A percentile compares a stretch with the other conserved stretches of the same genome.
phyloP scores from a whole-genome alignment of 2,797 vertebrate species.

The Phrynocephalus forsythii region DNA sequence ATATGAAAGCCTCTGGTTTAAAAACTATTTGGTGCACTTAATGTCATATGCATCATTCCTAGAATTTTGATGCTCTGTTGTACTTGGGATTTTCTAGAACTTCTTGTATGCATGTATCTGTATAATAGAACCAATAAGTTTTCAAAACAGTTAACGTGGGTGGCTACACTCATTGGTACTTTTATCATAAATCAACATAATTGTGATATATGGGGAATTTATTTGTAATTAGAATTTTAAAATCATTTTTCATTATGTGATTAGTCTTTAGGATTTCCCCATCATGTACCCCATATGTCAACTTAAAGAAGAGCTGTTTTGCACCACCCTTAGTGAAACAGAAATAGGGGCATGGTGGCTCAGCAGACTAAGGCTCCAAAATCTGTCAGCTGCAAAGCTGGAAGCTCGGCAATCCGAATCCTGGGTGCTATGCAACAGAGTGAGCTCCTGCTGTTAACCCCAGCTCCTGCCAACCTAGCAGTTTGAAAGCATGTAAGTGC shows the following conservation, averaged over 20 bases:
- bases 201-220: background rate
- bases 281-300: background rate
- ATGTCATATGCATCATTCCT: slow-evolving; percentile 20
- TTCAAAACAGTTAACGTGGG: background rate
- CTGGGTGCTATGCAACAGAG: too few species aligned
- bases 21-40: slow-evolving; percentile 9
- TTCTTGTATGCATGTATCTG: background rate
- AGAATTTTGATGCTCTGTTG: slow-evolving; percentile 4
- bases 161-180: background rate
- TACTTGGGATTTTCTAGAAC: slow-evolving; percentile 37
- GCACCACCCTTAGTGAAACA: background rate
- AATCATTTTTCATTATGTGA: background rate
- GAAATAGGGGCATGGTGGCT: too few species aligned
- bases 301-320: background rate
- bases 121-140: background rate
- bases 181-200: background rate
- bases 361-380: too few species aligned
- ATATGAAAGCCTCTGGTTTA: slow-evolving; percentile 40
- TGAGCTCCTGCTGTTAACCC: too few species aligned
- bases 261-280: background rate
- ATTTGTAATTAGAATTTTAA: background rate
- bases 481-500: too few species aligned
- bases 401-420: too few species aligned
- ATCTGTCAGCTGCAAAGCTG: too few species aligned
- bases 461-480: too few species aligned